A percentile compares a stretch with the other conserved stretches of the same genome.
phyloP scores from a whole-genome alignment of 2,113 vertebrate genomes.

The Myanophis thanlyinensis region DNA sequence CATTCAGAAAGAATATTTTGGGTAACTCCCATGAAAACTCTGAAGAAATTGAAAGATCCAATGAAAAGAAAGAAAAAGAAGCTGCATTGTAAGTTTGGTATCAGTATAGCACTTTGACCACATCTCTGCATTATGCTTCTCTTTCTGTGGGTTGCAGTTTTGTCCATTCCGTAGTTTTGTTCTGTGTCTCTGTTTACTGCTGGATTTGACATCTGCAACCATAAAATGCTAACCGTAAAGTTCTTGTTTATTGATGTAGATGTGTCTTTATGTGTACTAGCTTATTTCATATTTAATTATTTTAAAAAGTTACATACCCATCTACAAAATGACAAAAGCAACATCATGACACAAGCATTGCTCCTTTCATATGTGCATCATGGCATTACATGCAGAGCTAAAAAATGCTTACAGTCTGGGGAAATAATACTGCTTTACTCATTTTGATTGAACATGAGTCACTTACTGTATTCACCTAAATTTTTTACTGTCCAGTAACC shows the following conservation, averaged over 20 bases:
- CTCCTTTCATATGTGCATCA: not conserved
- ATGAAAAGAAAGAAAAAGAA: conserved; percentile 89
- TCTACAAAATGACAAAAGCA: not conserved
- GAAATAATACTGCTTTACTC: not conserved
- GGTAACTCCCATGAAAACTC: conserved; percentile 76
- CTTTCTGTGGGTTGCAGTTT: conserved; percentile 44
- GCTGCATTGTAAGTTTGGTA: conserved; percentile 87
- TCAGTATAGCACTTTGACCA: conserved; percentile 26
- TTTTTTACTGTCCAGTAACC: not conserved
- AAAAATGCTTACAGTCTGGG: not conserved
- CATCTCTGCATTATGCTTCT: conserved; percentile 30
- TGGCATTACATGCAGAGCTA: not conserved
- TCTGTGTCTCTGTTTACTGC: conserved; percentile 27
- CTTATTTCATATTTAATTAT: not conserved
- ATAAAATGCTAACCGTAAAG: conserved; percentile 5
- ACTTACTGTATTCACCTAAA: not conserved
- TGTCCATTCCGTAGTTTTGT: conserved; percentile 26
- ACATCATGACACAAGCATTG: not conserved
- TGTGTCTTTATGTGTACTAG: conserved; percentile 7
- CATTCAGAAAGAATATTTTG: conserved; percentile 83
- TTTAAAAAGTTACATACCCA: not conserved
- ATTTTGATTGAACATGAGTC: not conserved
- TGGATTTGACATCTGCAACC: conserved; percentile 30
- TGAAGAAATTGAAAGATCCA: conserved; percentile 85
- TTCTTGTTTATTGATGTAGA: not conserved